Evolutionary conservation across 1,140 invertebrate genomes (phyloP).

Genomic region (Notospermus geniculatus): DNA sequence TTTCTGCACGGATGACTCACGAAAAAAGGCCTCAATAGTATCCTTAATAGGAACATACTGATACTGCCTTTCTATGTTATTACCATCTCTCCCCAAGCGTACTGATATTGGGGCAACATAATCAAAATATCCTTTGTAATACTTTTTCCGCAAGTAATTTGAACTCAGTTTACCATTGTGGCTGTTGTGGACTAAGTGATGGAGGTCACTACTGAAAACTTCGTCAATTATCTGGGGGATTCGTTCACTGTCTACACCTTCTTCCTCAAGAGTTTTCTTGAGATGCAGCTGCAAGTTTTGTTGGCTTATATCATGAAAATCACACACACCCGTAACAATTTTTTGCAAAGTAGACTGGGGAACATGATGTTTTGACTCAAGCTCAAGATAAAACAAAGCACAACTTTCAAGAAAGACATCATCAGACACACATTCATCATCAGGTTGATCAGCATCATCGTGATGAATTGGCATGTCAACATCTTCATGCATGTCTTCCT

Average conservation of each 20-base stretch:
- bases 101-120: neutral
- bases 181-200: neutral
- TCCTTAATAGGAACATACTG: slow-evolving; percentile 3
- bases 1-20: neutral
- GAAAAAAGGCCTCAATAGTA: neutral
- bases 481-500: too few species aligned
- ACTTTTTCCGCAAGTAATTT: slow-evolving; percentile 1
- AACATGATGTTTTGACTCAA: slow-evolving; percentile 8
- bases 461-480: too few species aligned
- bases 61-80: neutral
- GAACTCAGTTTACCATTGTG: neutral
- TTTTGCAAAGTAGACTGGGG: neutral
- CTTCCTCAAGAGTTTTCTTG: neutral
- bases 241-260: neutral
- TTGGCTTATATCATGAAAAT: neutral
- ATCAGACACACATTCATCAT: too few species aligned
- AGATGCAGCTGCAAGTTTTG: neutral
- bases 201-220: neutral
- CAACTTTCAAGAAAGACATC: neutral
- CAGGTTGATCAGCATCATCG: too few species aligned
- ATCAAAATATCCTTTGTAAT: slow-evolving; percentile 1
- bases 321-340: neutral
- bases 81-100: neutral
- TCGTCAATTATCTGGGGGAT: neutral
- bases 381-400: neutral